Conservation (phyloP, 2,888 invertebrate genomes). For the Hoplodrina ambigua region DNA sequence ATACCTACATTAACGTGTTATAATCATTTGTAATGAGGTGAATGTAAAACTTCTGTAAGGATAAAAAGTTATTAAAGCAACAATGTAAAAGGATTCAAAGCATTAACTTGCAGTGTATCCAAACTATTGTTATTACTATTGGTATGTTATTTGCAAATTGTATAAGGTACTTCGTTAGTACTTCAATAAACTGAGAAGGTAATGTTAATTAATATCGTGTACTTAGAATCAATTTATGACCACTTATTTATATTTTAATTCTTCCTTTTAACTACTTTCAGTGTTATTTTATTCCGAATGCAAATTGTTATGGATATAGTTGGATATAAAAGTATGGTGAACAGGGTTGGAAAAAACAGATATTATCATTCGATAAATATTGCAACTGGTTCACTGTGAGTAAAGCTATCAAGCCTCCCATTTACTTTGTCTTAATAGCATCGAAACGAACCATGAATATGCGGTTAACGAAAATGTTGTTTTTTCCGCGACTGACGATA, state of each 20-base stretch:
- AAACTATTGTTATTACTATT: slow-evolving; percentile 30
- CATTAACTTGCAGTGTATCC: slow-evolving; percentile 23
- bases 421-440: slow-evolving; percentile 11
- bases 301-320: slow-evolving; percentile 37
- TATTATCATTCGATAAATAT: slow-evolving; percentile 19
- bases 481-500: slow-evolving; percentile 60
- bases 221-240: slow-evolving; percentile 43
- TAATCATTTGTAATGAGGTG: slow-evolving; percentile 6
- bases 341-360: slow-evolving; percentile 4
- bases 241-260: slow-evolving; percentile 35
- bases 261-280: slow-evolving; percentile 16
- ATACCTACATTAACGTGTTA: slow-evolving; percentile 10
- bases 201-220: slow-evolving; percentile 41
- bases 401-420: slow-evolving; percentile 1
- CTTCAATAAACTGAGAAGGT: slow-evolving; percentile 35
- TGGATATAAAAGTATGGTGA: slow-evolving; percentile 27
- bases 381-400: slow-evolving; percentile 15
- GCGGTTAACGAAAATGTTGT: slow-evolving; percentile 69
- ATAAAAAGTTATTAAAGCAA: slow-evolving; percentile 38
- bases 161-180: slow-evolving; percentile 23
- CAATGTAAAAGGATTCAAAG: slow-evolving; percentile 29
- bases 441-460: slow-evolving; percentile 66
- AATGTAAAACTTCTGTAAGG: slow-evolving; percentile 12
- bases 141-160: too few relatives aligned
- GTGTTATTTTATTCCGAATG: slow-evolving; percentile 28